Evolutionary conservation across 2,888 invertebrate species (phyloP).

Genomic region (Melitaea athalia): DNA sequence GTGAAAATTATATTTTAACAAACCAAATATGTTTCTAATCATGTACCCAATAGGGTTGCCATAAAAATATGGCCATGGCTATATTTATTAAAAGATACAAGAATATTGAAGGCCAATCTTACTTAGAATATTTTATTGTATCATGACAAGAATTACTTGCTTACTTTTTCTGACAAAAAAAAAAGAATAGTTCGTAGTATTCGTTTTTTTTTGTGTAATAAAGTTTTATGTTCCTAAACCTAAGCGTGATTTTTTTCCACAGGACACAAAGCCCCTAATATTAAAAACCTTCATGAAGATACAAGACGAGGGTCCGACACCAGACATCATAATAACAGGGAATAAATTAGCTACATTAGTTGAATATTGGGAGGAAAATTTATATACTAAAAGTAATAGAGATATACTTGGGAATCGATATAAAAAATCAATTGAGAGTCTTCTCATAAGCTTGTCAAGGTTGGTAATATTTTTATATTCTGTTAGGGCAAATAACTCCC

Average conservation of each 20-base stretch:
- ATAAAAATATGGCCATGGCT: too few relatives aligned
- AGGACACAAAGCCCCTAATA: conserved; percentile 71
- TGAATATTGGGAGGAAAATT: conserved; percentile 73
- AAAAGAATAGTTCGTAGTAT: too few relatives aligned
- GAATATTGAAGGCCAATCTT: too few relatives aligned
- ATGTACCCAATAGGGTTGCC: too few relatives aligned
- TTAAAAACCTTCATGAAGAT: conserved; percentile 62
- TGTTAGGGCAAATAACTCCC: too few relatives aligned
- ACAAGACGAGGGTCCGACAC: conserved; percentile 58
- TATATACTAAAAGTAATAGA: conserved; percentile 49
- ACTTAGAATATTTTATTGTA: too few relatives aligned
- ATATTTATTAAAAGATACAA: too few relatives aligned
- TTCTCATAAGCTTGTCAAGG: conserved; percentile 70
- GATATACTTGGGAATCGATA: conserved; percentile 53
- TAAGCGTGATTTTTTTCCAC: conserved; percentile 33
- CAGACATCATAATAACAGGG: conserved; percentile 67
- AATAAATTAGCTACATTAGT: conserved; percentile 71
- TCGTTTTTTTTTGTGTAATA: too few relatives aligned
- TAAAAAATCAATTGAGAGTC: conserved; percentile 59
- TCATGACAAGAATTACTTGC: too few relatives aligned
- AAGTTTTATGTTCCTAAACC: neutral
- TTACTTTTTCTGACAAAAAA: too few relatives aligned
- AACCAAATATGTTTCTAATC: too few relatives aligned
- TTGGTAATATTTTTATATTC: conserved; percentile 44
- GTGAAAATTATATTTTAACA: too few relatives aligned